These are phyloP conservation scores for Rousettus madagascariensis DNA, from an alignment of 2,797 vertebrate genomes.

Conservation along the genomic window DNA sequence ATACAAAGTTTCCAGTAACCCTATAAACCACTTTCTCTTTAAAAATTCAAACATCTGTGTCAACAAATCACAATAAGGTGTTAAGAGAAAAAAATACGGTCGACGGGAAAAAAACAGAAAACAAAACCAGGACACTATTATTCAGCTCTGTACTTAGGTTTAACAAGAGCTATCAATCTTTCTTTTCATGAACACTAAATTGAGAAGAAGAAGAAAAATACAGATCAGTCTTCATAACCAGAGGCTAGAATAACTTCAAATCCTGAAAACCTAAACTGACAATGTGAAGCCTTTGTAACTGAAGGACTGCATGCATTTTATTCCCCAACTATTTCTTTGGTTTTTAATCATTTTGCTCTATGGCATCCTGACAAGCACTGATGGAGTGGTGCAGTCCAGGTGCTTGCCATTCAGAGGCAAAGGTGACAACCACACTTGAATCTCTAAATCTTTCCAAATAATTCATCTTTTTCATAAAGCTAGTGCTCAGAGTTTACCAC, in stretches of 20 bases:
- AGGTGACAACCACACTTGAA: constrained; percentile 39
- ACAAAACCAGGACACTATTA: constrained; percentile 38
- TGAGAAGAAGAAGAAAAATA: constrained; percentile 52
- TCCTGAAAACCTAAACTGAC: constrained; percentile 21
- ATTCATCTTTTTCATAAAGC: constrained; percentile 52
- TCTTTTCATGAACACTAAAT: constrained; percentile 61
- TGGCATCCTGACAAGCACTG: constrained; percentile 2
- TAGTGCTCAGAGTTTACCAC: background rate
- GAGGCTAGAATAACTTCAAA: constrained; percentile 11
- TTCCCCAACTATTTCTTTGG: background rate
- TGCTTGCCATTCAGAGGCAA: constrained; percentile 40
- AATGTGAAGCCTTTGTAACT: background rate
- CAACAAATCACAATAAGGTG: constrained; percentile 48
- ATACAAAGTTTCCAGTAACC: constrained; percentile 25
- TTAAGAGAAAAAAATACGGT: background rate
- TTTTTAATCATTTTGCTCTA: constrained; percentile 37
- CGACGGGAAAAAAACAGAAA: background rate
- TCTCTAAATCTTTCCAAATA: constrained; percentile 52
- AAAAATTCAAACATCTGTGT: background rate
- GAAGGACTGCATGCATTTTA: background rate
- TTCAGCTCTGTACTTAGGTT: constrained; percentile 38
- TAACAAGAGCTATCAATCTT: constrained; percentile 62
- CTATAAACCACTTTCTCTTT: background rate
- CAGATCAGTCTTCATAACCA: constrained; percentile 72
- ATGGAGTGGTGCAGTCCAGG: background rate